phyloP scores from a whole-genome alignment of 1,140 invertebrate genomes.

The Dermatophagoides farinae region DNA sequence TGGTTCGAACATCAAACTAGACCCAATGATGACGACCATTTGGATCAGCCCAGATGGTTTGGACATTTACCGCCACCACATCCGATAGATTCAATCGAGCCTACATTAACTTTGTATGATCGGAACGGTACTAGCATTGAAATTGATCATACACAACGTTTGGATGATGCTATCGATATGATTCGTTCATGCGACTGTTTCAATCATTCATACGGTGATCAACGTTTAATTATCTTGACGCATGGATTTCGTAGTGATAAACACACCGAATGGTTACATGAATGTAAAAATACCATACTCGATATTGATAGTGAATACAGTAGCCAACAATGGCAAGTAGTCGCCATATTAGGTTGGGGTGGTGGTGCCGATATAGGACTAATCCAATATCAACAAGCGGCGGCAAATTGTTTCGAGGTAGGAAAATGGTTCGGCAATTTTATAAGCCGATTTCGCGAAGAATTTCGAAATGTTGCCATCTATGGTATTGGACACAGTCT shows the following conservation, averaged over 20 bases:
- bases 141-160: neutral
- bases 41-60: neutral
- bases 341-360: constrained; percentile 10
- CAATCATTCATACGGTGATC: too few species aligned
- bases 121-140: neutral
- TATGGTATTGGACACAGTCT: constrained; percentile 4
- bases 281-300: neutral
- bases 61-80: neutral
- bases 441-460: neutral
- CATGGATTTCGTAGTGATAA: constrained; percentile 5
- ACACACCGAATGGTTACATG: constrained; percentile 1
- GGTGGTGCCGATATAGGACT: constrained; percentile 1
- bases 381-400: neutral
- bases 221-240: neutral
- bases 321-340: neutral
- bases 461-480: neutral
- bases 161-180: neutral
- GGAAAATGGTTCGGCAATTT: constrained; percentile 1
- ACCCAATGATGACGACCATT: neutral
- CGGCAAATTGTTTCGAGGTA: neutral
- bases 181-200: neutral
- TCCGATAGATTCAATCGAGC: neutral
- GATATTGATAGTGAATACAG: neutral
- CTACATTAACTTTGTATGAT: neutral
- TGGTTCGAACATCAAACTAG: neutral